A percentile compares a stretch with the other conserved stretches of the same genome.
phyloP scores from a whole-genome alignment of 2,888 invertebrate genomes.

The Leptinotarsa haldemani region DNA sequence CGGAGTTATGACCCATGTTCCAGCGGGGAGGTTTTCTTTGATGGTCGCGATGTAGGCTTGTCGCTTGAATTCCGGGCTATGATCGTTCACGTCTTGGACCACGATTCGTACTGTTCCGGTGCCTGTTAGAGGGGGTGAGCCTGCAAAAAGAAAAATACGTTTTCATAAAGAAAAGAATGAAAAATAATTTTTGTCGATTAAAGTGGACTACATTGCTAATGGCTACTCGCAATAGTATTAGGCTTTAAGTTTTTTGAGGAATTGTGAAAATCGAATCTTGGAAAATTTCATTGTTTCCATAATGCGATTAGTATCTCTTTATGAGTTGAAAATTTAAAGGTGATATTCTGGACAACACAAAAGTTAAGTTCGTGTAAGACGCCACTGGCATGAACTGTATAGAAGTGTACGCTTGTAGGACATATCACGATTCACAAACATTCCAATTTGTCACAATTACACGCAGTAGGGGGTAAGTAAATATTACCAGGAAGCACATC shows the following conservation, averaged over 20 bases:
- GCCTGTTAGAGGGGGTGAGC: conserved; percentile 91
- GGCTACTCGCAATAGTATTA: no score
- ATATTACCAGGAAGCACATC: conserved; percentile 49
- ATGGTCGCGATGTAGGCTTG: conserved; percentile 83
- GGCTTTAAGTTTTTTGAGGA: no score
- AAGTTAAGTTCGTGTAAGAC: background rate
- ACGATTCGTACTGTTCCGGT: conserved; percentile 90
- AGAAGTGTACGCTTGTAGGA: conserved; percentile 9
- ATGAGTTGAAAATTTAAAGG: background rate
- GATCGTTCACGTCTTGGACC: conserved; percentile 95
- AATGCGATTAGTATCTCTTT: no score
- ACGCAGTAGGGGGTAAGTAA: conserved; percentile 49
- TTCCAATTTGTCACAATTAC: conserved; percentile 57
- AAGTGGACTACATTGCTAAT: no score
- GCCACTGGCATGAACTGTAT: conserved; percentile 13
- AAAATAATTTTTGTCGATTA: no score
- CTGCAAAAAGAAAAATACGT: conserved; percentile 68
- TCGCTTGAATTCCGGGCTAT: conserved; percentile 87
- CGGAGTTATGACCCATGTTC: conserved; percentile 82
- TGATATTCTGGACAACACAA: background rate
- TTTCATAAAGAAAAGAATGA: no score
- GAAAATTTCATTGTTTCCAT: no score
- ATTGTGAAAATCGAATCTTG: no score
- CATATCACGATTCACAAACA: conserved; percentile 51
- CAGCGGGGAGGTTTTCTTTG: conserved; percentile 84